phyloP scores from a whole-genome alignment of 2,888 invertebrate species.

The Drosophila pegasa region DNA sequence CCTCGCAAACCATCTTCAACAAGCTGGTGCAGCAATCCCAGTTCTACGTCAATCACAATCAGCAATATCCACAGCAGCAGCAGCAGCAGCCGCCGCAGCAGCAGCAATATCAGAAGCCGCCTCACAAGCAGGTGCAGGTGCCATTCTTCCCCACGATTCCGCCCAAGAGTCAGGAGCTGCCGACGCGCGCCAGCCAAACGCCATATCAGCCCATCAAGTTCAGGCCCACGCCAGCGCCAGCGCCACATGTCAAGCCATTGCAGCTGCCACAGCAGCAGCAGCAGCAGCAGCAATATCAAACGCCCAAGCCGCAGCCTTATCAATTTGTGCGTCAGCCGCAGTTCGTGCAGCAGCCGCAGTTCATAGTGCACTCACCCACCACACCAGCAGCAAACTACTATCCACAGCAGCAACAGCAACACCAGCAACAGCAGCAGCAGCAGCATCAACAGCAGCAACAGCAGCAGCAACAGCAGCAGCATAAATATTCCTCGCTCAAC shows the following conservation, averaged over 20 bases:
- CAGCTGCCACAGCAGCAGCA: constrained; percentile 79
- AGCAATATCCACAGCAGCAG: constrained; percentile 67
- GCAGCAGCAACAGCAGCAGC: constrained; percentile 32
- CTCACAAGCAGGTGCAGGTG: constrained; percentile 75
- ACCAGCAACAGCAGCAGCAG: constrained; percentile 30
- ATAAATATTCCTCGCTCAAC: constrained; percentile 48
- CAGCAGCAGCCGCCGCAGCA: constrained; percentile 45
- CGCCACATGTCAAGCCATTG: constrained; percentile 71
- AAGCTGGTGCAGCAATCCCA: constrained; percentile 76
- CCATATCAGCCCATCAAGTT: constrained; percentile 83
- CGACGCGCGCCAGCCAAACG: constrained; percentile 56
- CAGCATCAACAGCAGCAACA: constrained; percentile 32
- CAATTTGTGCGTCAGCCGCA: constrained; percentile 85
- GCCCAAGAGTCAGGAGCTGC: constrained; percentile 69
- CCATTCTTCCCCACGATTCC: constrained; percentile 80
- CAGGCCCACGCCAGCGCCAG: constrained; percentile 79
- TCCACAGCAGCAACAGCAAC: constrained; percentile 35
- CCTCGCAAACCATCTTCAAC: constrained; percentile 69
- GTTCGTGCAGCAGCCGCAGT: constrained; percentile 80
- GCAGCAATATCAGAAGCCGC: constrained; percentile 66
- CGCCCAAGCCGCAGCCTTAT: constrained; percentile 82
- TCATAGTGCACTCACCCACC: constrained; percentile 69
- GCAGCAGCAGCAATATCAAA: constrained; percentile 67
- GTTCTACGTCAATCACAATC: constrained; percentile 79
- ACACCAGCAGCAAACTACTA: constrained; percentile 61